A percentile compares a stretch with the other conserved stretches of the same genome.
These are phyloP conservation scores for Sceloporus undulatus DNA, from an alignment of 2,113 vertebrate species.

Conservation along the genomic window DNA sequence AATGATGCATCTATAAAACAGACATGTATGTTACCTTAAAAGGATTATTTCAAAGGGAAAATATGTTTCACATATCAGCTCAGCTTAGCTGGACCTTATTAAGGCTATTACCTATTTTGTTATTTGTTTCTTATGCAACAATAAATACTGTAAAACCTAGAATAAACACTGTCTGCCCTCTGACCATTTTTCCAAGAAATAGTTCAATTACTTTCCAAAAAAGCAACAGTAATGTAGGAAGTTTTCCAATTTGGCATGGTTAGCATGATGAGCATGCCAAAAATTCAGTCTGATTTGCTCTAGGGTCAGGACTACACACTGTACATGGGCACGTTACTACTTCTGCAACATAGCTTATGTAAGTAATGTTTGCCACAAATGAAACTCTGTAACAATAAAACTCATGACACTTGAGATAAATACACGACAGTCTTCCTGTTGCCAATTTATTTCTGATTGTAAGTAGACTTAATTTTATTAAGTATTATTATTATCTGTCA, in stretches of 20 bases:
- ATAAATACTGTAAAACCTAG: slow-evolving; percentile 35
- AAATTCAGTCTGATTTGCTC: slow-evolving; percentile 15
- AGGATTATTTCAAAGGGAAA: not conserved
- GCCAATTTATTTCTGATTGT: not conserved
- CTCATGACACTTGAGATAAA: not conserved
- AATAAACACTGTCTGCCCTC: slow-evolving; percentile 41
- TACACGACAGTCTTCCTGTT: not conserved
- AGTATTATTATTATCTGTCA: not conserved
- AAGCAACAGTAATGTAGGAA: slow-evolving; percentile 32
- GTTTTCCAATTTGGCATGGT: slow-evolving; percentile 35
- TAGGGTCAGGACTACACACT: slow-evolving; percentile 15
- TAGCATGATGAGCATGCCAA: slow-evolving; percentile 11
- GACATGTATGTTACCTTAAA: not conserved
- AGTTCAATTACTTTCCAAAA: slow-evolving; percentile 39
- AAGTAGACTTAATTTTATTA: not conserved
- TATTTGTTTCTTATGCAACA: slow-evolving; percentile 33
- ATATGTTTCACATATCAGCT: not conserved
- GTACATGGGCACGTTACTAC: slow-evolving; percentile 5
- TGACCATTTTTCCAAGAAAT: slow-evolving; percentile 44
- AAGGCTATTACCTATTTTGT: slow-evolving; percentile 26
- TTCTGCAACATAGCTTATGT: not conserved
- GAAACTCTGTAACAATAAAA: not conserved
- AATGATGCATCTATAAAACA: too few relatives aligned
- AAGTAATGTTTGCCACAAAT: not conserved
- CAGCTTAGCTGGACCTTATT: slow-evolving; percentile 10